Base-by-base conservation (phyloP, 2,888 invertebrate genomes). In the Mythimna loreyi region DNA sequence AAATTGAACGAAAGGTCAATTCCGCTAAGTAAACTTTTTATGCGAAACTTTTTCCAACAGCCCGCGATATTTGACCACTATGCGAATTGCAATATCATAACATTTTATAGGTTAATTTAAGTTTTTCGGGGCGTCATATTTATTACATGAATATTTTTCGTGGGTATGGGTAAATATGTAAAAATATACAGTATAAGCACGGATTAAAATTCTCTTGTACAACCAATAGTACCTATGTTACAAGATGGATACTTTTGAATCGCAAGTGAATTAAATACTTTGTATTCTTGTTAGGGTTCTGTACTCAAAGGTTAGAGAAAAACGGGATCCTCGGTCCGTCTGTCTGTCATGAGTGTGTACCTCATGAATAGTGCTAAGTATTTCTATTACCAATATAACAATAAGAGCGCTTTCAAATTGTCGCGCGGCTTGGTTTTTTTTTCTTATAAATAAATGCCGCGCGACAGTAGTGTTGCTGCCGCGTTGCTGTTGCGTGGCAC, bases 1-100 rank as follows among this genome's bases (percentile, higher is more conserved):
- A 84, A 84, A 87, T 81, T 82, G 71, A 72, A 79, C 64, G 62
- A 76, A 80, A 78, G 65, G 66, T 61, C 59, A 50, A 49, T 49
- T 36, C 23, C 13, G 36, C 49, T 33, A 43, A 36, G 49, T 56
- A 64, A 77, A 65, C 23, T 61, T 56, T 77, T 53, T 64, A 57
- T 40, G 62, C 33, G 13, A 19, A 55, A 68, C 50, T 78, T 68
- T 81, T 77, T 66, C 78, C 33, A 57, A n/a, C 19, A 19, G 0
- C 8, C 2, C 1, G 28, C 6, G 9, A 50, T 1, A 2, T 21
- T 43, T 30, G 57, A 33, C 74, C 79, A 81, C 81, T 81, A 64
- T 81, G 78, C 58, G 25, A 47, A 69, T 58, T 74, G 69, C 69
- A 68, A 67, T 66, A 30, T 49, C 58, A 75, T 67, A 73, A 61